Base-by-base conservation (phyloP, 2,888 invertebrate genomes). In the Apodemia mormo region DNA sequence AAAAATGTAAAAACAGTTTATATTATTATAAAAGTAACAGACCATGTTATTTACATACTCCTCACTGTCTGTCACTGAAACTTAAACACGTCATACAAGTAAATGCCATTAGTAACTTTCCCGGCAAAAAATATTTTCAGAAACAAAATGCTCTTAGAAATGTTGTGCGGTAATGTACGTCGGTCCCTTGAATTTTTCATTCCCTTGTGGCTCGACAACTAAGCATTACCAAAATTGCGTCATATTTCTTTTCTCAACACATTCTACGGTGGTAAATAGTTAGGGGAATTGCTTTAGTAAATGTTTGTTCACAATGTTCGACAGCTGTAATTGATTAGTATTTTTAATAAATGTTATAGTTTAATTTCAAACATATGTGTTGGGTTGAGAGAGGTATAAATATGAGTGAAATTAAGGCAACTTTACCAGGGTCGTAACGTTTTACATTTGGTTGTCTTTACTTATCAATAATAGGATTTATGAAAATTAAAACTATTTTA, bases 151-250 rank as follows among this genome's bases (percentile, higher is more conserved):
- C 86, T 88, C 84, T 86, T 84, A 86, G 87, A 88, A 87, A 91
- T 89, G 89, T 85, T 89, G 84, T 85, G 80, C 84, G 79, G 88
- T 87, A 89, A 92, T 90, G 90, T 88, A 82, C 88, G 87, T 81
- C 86, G 81, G 89, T 89, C 90, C 90, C 90, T 85, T 92, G 90
- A 93, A 92, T 92, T 92, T 92, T 92, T 93, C 92, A 92, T 92
- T 91, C 92, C 91, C 92, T 87, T 85, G 91, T 89, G 90, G 87
- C 90, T 86, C 88, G 90, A 90, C 92, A 90, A 92, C 90, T 90
- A 87, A 89, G 88, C 92, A 92, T 93, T 92, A 93, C 90, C 86
- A 85, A 91, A 92, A 93, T 93, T 93, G 92, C 92, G 87, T 91
- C 91, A 92, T 92, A 92, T 92, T 92, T 93, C 90, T 92, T 90